Conservation (phyloP, 2,797 vertebrate species). For the Oophaga sylvatica region DNA sequence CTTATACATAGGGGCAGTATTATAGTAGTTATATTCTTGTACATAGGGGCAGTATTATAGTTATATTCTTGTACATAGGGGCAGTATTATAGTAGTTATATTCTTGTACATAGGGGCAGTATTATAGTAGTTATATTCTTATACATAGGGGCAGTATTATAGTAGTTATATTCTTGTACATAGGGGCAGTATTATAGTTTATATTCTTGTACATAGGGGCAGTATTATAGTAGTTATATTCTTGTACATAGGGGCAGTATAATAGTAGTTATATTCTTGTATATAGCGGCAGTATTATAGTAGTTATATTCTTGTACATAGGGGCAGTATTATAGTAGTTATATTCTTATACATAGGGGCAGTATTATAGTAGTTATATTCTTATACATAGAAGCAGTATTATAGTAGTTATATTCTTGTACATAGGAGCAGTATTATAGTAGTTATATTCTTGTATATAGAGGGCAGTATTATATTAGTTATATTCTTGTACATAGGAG, state of each 20-base stretch:
- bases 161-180: not conserved
- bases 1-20: too few species aligned
- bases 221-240: constrained; percentile 19
- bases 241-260: not conserved
- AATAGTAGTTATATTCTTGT: constrained; percentile 5
- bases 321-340: constrained; percentile 11
- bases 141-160: not conserved
- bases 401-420: not conserved
- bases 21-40: not conserved
- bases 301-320: not conserved
- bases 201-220: too few species aligned
- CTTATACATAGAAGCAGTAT: not conserved
- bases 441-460: too few species aligned
- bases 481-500: not conserved
- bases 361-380: constrained; percentile 12
- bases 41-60: too few species aligned
- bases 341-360: not conserved
- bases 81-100: constrained; percentile 18
- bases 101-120: not conserved
- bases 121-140: constrained; percentile 12
- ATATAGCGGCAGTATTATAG: not conserved
- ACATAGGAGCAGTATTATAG: constrained; percentile 1
- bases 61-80: not conserved
- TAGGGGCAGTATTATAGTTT: not conserved
- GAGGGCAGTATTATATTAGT: constrained; percentile 4